Evolutionary conservation across 2,888 invertebrate genomes (phyloP).

Genomic region (Plebejus anna): DNA sequence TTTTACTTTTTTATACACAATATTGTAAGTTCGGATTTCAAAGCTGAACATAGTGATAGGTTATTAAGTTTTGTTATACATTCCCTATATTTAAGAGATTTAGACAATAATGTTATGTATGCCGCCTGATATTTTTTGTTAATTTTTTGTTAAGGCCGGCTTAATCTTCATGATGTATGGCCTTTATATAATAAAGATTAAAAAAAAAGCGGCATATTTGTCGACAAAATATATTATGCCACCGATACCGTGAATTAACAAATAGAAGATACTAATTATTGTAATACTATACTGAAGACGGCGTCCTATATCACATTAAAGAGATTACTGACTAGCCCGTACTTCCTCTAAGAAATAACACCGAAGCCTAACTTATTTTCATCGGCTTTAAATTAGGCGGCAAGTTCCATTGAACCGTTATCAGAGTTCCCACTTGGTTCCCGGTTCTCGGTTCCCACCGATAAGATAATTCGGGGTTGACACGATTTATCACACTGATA

Average conservation of each 20-base stretch:
- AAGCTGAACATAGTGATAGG: no score
- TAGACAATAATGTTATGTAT: no score
- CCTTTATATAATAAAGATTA: no score
- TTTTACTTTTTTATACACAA: no score
- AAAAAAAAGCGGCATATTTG: no score
- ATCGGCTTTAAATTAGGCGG: neutral
- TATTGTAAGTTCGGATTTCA: no score
- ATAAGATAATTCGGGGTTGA: conserved; percentile 24
- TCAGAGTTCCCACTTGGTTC: neutral
- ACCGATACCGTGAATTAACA: neutral
- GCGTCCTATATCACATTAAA: neutral
- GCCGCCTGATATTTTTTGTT: no score
- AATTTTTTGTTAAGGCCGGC: no score
- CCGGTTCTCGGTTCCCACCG: neutral
- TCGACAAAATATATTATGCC: neutral
- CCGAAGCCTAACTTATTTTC: neutral
- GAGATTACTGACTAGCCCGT: neutral
- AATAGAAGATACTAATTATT: neutral
- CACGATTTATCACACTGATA: conserved; percentile 17
- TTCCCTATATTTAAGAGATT: no score
- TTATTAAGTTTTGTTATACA: no score
- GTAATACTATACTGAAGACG: neutral
- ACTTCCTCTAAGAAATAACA: neutral
- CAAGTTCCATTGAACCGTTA: neutral
- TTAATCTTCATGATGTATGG: no score